Conservation (phyloP, 2,888 invertebrate species). For the Eucera pruinosa region DNA sequence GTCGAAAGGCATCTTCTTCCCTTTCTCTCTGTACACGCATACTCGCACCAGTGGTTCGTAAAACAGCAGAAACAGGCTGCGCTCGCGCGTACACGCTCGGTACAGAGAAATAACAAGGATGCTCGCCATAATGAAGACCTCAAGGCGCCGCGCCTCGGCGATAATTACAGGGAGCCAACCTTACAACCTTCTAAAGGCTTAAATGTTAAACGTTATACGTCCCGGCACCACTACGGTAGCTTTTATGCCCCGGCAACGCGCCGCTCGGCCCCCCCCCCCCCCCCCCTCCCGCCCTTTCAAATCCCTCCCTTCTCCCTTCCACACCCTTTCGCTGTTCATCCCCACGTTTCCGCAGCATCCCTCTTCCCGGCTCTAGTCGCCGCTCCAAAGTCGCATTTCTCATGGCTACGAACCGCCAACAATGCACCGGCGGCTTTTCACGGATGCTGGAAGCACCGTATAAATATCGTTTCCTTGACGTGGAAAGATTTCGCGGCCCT, state of each 20-base stretch:
- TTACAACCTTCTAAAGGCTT: slow-evolving; percentile 84
- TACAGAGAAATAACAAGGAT: slow-evolving; percentile 83
- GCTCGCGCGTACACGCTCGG: slow-evolving; percentile 62
- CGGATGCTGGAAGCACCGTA: slow-evolving; percentile 45
- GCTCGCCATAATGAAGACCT: slow-evolving; percentile 84
- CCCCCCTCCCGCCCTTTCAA: slow-evolving; percentile 4
- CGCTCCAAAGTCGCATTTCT: slow-evolving; percentile 28
- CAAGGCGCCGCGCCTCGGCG: slow-evolving; percentile 84
- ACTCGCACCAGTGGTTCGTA: background rate
- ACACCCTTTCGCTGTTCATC: slow-evolving; percentile 12
- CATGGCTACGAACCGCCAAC: slow-evolving; percentile 32
- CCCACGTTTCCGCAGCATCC: slow-evolving; percentile 24
- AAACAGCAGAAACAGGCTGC: background rate
- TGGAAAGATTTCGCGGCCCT: slow-evolving; percentile 31
- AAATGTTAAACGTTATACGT: slow-evolving; percentile 84
- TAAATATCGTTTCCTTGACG: slow-evolving; percentile 51
- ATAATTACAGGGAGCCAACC: slow-evolving; percentile 84
- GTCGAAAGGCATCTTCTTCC: background rate
- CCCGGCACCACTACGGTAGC: slow-evolving; percentile 81
- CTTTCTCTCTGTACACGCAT: slow-evolving; percentile 14
- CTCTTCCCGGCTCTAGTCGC: background rate
- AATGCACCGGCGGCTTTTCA: slow-evolving; percentile 45
- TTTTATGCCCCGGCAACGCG: slow-evolving; percentile 78
- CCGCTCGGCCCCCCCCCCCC: slow-evolving; percentile 33
- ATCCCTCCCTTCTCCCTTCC: too few relatives aligned